A percentile compares a stretch with the other conserved stretches of the same genome.
These are phyloP conservation scores for Nephrocerus scutellatus DNA, from an alignment of 2,888 invertebrate genomes.

Conservation along the genomic window DNA sequence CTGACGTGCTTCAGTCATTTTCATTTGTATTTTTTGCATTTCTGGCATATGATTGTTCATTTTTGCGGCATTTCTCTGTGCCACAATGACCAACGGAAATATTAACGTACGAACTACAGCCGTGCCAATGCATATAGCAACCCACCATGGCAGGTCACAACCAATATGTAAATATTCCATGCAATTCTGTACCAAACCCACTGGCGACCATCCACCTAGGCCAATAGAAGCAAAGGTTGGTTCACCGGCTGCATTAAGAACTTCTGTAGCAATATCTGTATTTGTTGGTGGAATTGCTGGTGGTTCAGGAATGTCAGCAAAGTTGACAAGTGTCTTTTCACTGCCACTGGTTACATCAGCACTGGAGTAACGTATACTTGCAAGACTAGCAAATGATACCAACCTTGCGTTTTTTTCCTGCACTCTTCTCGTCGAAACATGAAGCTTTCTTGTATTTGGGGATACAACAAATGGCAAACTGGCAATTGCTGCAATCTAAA, in stretches of 20 bases:
- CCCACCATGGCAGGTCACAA: slow-evolving; percentile 90
- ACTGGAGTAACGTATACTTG: too few species aligned
- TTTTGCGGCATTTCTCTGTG: slow-evolving; percentile 72
- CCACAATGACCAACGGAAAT: slow-evolving; percentile 78
- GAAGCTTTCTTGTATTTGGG: too few species aligned
- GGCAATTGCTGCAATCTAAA: too few species aligned
- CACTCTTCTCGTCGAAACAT: too few species aligned
- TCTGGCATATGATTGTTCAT: slow-evolving; percentile 84
- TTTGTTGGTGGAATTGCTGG: slow-evolving; percentile 28
- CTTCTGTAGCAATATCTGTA: slow-evolving; percentile 18
- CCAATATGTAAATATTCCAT: slow-evolving; percentile 79
- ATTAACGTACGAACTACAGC: slow-evolving; percentile 64
- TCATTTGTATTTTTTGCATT: slow-evolving; percentile 70
- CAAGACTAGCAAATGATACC: too few species aligned
- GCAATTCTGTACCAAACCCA: slow-evolving; percentile 71
- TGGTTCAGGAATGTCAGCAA: slow-evolving; percentile 37
- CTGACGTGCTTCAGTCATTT: slow-evolving; percentile 80
- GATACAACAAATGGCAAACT: too few species aligned
- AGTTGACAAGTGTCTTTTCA: slow-evolving; percentile 26
- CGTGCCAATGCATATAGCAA: slow-evolving; percentile 74
- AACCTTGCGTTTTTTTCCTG: too few species aligned
- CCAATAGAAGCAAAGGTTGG: slow-evolving; percentile 74
- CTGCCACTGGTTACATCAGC: too few species aligned
- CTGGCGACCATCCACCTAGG: slow-evolving; percentile 74
- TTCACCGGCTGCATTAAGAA: slow-evolving; percentile 53